phyloP scores from a whole-genome alignment of 2,797 vertebrate species.

The Phrynocephalus forsythii region DNA sequence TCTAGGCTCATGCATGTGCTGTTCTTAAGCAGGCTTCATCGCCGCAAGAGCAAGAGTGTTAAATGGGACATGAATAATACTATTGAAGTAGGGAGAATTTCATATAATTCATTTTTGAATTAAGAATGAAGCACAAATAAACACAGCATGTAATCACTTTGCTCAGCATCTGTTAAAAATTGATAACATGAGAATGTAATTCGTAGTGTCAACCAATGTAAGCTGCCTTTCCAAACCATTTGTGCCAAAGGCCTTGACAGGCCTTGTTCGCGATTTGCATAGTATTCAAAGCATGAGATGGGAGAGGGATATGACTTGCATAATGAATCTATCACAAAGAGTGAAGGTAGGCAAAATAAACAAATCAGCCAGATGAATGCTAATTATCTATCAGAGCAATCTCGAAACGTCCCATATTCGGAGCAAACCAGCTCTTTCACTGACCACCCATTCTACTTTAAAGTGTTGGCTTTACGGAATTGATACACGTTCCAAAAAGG shows the following conservation, averaged over 20 bases:
- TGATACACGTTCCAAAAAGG: conserved; percentile 67
- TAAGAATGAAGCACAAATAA: conserved; percentile 60
- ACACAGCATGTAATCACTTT: conserved; percentile 41
- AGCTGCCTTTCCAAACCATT: conserved; percentile 48
- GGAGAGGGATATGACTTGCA: conserved; percentile 60
- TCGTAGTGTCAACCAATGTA: conserved; percentile 51
- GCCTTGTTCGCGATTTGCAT: conserved; percentile 64
- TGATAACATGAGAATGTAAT: conserved; percentile 48
- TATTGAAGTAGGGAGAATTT: background rate
- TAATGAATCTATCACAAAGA: conserved; percentile 59
- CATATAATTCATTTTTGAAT: conserved; percentile 37
- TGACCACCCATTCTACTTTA: conserved; percentile 70
- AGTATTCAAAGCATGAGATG: conserved; percentile 45
- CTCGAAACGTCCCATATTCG: conserved; percentile 61
- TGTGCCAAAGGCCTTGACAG: conserved; percentile 61
- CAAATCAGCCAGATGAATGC: conserved; percentile 57
- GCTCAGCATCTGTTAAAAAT: conserved; percentile 44
- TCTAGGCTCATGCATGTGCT: background rate
- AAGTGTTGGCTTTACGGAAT: conserved; percentile 67
- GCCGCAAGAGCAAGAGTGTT: background rate
- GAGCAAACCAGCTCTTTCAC: conserved; percentile 66
- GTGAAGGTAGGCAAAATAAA: conserved; percentile 71
- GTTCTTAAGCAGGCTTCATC: background rate
- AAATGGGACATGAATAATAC: conserved; percentile 15
- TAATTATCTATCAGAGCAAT: conserved; percentile 66